These are phyloP conservation scores for Scolopax rusticola DNA, from an alignment of 2,797 vertebrate species.

Conservation along the genomic window DNA sequence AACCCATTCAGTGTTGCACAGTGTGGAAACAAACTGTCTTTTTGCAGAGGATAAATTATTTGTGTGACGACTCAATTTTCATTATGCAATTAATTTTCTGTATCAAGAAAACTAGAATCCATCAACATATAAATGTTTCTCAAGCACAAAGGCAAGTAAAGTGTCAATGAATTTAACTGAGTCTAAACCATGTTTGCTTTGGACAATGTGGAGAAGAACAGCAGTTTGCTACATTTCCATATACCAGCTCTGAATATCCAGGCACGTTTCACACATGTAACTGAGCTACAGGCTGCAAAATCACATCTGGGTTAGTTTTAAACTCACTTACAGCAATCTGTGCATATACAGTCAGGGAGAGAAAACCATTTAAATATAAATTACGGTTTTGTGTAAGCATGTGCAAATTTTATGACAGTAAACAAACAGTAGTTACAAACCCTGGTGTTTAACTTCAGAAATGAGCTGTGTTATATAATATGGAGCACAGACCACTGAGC, in stretches of 20 bases:
- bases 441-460: not conserved
- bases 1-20: not conserved
- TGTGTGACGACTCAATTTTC: not conserved
- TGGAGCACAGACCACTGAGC: not conserved
- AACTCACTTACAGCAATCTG: not conserved
- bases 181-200: not conserved
- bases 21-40: not conserved
- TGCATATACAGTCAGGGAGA: not conserved
- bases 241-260: not conserved
- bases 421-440: not conserved
- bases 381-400: not conserved
- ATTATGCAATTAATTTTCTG: not conserved
- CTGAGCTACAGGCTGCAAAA: not conserved
- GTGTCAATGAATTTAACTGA: not conserved
- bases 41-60: not conserved
- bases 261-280: rapidly evolving
- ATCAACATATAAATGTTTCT: not conserved
- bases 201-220: not conserved
- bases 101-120: not conserved
- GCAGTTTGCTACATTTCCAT: not conserved
- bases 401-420: not conserved
- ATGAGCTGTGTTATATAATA: not conserved
- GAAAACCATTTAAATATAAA: not conserved
- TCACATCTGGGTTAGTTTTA: not conserved
- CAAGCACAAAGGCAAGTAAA: not conserved